Evolutionary conservation across 2,797 vertebrate genomes (phyloP).

Genomic region (Oreortyx pictus): DNA sequence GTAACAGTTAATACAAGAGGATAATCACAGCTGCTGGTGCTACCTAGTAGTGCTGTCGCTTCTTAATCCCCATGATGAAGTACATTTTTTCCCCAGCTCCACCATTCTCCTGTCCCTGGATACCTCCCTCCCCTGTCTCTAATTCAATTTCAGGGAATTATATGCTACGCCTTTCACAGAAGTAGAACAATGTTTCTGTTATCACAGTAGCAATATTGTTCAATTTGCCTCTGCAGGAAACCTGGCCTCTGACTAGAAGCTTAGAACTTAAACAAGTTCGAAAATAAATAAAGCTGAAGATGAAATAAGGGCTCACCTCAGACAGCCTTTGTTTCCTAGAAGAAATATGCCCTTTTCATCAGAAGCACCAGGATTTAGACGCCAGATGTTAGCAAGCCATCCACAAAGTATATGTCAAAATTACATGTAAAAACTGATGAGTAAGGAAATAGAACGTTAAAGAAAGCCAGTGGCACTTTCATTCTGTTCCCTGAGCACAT

Average conservation of each 20-base stretch:
- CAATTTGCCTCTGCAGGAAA: not conserved
- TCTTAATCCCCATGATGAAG: not conserved
- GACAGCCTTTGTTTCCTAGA: not conserved
- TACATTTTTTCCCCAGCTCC: conserved; percentile 4
- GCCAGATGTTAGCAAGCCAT: conserved; percentile 17
- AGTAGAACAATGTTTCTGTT: not conserved
- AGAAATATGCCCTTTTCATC: conserved; percentile 20
- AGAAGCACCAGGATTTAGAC: conserved; percentile 12
- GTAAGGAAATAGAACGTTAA: not conserved
- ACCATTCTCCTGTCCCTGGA: not conserved
- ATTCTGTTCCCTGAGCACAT: not conserved
- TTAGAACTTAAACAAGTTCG: not conserved
- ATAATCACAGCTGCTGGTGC: not conserved
- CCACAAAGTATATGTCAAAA: conserved; percentile 4
- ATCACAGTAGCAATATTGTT: not conserved
- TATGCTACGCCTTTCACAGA: not conserved
- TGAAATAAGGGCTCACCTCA: not conserved
- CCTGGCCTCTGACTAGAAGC: not conserved
- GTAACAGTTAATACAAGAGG: not conserved
- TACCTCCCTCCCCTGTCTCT: not conserved
- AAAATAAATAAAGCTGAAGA: not conserved
- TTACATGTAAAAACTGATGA: not conserved
- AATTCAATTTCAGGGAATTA: not conserved
- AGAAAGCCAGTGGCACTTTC: not conserved
- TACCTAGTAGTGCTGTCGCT: not conserved